Percentiles rank a stretch among this genome's conserved stretches.
Conservation (phyloP, 2,797 vertebrate species). For the Sorex maritimensis region DNA sequence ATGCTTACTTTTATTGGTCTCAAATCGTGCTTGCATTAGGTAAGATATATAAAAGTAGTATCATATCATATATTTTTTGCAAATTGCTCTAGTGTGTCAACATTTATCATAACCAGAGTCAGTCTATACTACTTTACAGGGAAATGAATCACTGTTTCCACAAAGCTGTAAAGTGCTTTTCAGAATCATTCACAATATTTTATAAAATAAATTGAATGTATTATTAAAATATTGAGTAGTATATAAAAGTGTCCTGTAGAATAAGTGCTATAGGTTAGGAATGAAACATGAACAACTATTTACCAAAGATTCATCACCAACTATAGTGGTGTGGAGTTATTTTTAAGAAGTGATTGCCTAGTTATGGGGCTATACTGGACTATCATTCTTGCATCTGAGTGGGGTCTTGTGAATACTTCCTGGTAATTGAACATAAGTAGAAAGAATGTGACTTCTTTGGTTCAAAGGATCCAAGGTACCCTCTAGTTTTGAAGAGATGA, state of each 20-base stretch:
- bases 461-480: background rate
- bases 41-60: background rate
- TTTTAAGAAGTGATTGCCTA: constrained; percentile 5
- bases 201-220: background rate
- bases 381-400: background rate
- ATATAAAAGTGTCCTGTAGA: background rate
- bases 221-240: constrained; percentile 34
- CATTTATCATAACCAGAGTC: background rate
- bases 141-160: background rate
- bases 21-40: background rate
- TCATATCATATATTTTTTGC: background rate
- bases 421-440: background rate
- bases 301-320: background rate
- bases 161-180: background rate
- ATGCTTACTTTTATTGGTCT: background rate
- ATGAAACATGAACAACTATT: background rate
- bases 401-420: background rate
- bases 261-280: background rate
- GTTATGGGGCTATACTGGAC: background rate
- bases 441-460: background rate
- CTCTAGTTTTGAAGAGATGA: background rate
- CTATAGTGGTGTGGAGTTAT: background rate
- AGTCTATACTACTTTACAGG: background rate
- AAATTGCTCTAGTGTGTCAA: background rate
- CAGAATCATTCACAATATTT: constrained; percentile 1